Base-by-base conservation (phyloP, 1,140 invertebrate species). In the Eupristina koningsbergeri region DNA sequence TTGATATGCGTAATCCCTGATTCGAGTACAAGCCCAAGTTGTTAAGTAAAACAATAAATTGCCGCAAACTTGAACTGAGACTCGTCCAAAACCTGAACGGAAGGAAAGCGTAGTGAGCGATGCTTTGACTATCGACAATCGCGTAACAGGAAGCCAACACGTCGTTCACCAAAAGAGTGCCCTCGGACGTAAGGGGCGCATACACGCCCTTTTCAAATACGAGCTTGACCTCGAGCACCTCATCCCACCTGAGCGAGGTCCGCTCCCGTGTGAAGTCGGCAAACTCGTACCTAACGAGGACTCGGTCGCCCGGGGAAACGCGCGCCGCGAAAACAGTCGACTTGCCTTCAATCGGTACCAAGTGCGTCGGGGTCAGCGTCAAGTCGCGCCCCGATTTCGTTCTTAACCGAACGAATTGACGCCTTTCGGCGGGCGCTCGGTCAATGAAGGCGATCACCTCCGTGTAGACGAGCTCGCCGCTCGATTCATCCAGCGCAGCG, bases 71-170 rank as follows among this genome's bases (percentile, higher is more conserved):
- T 3, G 45, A 73, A 19, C 45, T 39, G 79, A 73, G 58, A 34
- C 61, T 47, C 36, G 83, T 74, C 85, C 93, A 92, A 0, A 95
- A 82, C 69, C 98, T 93, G 76, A 97, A 91, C 0, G 98, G 98
- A 9, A 95, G 92, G 89, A 98, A 97, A 0, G 95, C 95, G 88
- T 94, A 94, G 89, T 99, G 98, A 9, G 98, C 98, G 73, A 99
- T 84, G 15, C 91, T 90, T 86, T 98, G 97, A 91, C 96, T 97
- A 89, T 96, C 94, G 26, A 99, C 94, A 17, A 98, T 93, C 0
- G 98, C 98, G 92, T 99, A 99, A 90, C 98, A 99, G 0, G 98
- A 99, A 2, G 97, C 97, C 1, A 98, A 94, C 7, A 98, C 95
- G 84, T 96, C 96, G 90, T 99, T 96, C 1, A 99, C 97, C 39